Conservation (phyloP, 2,797 vertebrate genomes). For the Falco peregrinus region DNA sequence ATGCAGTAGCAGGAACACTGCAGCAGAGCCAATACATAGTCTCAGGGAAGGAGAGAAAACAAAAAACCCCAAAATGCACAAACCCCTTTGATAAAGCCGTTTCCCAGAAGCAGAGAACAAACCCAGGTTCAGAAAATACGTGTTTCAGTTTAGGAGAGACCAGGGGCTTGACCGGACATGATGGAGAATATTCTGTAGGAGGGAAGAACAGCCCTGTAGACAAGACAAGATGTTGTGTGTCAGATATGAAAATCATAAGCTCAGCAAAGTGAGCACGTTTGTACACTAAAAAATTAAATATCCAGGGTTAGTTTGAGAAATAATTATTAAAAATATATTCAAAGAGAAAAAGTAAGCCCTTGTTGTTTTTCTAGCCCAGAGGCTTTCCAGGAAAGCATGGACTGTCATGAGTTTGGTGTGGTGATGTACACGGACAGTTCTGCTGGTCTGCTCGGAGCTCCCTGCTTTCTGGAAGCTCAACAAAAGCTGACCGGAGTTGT, state of each 20-base stretch:
- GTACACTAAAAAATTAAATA: neutral
- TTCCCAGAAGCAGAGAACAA: neutral
- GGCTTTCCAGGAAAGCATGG: neutral
- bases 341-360: rapidly evolving
- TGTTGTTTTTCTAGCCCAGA: neutral
- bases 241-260: neutral
- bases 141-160: neutral
- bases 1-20: neutral
- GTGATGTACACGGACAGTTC: neutral
- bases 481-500: neutral
- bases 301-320: neutral
- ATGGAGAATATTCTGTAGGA: neutral
- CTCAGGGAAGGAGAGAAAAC: neutral
- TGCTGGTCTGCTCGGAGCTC: rapidly evolving
- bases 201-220: neutral
- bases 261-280: neutral
- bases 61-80: too few species aligned
- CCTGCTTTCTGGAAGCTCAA: neutral
- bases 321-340: neutral
- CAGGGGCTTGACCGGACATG: neutral
- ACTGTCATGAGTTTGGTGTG: neutral
- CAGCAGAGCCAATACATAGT: neutral
- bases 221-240: neutral
- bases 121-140: neutral
- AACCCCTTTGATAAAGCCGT: neutral